These are phyloP conservation scores for Cremastobaeus sp. DNA, from an alignment of 2,888 invertebrate genomes.

Conservation along the genomic window DNA sequence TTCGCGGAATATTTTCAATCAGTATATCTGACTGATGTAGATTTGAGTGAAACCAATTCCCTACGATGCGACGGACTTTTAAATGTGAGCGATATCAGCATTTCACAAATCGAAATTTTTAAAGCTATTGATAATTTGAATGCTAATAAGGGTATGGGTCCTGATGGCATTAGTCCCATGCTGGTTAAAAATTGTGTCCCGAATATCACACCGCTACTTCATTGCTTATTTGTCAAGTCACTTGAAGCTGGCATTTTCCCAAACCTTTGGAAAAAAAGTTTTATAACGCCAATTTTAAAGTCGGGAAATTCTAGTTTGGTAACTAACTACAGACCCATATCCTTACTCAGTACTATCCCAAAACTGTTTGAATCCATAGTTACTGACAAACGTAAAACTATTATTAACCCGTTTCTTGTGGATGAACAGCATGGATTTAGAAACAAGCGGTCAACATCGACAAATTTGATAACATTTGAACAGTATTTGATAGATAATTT, in stretches of 20 bases:
- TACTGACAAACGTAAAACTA: not conserved
- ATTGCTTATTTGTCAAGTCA: not conserved
- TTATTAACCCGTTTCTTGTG: not conserved
- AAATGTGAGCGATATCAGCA: not conserved
- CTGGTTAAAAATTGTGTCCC: not conserved
- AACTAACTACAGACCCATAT: not conserved
- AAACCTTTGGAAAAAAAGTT: not conserved
- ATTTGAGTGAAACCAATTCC: not conserved
- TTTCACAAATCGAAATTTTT: not conserved
- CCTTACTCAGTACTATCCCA: not conserved
- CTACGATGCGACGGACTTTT: not conserved
- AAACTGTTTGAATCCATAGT: not conserved
- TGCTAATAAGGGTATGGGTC: not conserved
- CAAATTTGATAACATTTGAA: not conserved
- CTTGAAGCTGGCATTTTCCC: not conserved
- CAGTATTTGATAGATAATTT: not conserved
- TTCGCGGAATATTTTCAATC: conserved; percentile 3
- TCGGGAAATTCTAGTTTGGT: not conserved
- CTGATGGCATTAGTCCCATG: not conserved
- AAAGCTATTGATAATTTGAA: not conserved
- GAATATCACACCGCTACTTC: not conserved
- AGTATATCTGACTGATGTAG: not conserved
- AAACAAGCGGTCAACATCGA: not conserved
- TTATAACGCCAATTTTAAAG: not conserved
- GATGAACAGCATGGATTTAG: conserved; percentile 2